Conservation (phyloP, 2,888 invertebrate genomes). For the Pogonocherus hispidulus region DNA sequence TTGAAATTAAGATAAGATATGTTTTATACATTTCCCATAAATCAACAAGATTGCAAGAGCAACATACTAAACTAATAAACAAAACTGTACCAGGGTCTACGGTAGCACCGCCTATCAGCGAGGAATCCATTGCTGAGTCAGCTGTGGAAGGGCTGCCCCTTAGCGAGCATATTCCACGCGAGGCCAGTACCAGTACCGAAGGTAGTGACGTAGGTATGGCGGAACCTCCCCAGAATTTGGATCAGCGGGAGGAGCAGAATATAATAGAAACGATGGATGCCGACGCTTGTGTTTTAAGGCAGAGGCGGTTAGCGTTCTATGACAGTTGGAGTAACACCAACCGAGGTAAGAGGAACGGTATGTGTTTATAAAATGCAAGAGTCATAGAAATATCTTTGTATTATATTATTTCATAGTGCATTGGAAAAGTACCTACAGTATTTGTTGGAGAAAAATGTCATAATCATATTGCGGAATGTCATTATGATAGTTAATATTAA, state of each 20-base stretch:
- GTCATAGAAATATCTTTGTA: no score
- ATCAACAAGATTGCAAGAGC: background rate
- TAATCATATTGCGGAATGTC: no score
- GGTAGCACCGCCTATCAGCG: background rate
- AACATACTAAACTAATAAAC: background rate
- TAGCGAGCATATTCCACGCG: slow-evolving; percentile 51
- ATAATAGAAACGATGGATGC: slow-evolving; percentile 76
- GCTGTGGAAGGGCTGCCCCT: background rate
- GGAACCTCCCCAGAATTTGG: slow-evolving; percentile 22
- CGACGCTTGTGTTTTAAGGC: slow-evolving; percentile 65
- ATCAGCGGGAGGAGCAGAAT: slow-evolving; percentile 43
- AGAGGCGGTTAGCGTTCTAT: slow-evolving; percentile 66
- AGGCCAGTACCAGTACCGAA: slow-evolving; percentile 44
- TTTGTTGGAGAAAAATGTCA: no score
- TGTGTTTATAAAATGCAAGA: no score
- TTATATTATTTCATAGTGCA: no score
- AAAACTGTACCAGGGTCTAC: slow-evolving; percentile 12
- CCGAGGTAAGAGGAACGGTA: background rate
- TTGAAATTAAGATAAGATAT: background rate
- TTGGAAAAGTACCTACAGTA: no score
- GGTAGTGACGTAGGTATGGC: no score
- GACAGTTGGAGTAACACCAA: slow-evolving; percentile 31
- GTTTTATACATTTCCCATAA: background rate
- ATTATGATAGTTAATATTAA: no score
- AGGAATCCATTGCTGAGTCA: background rate